These are phyloP conservation scores for Holacanthus passer DNA, from an alignment of 2,113 vertebrate genomes.

Conservation along the genomic window DNA sequence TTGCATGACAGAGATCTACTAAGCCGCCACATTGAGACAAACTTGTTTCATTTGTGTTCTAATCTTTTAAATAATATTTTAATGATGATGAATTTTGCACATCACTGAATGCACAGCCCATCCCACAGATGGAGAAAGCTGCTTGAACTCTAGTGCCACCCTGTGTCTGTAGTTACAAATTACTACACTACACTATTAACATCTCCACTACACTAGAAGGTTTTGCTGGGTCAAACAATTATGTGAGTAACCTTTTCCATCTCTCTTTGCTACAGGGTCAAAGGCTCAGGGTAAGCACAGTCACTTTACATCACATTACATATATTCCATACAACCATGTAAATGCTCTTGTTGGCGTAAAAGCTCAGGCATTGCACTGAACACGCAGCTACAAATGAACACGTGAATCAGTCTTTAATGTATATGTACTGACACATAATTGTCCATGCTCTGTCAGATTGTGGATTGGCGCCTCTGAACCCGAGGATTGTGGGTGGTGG, in stretches of 20 bases:
- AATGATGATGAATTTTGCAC: too few relatives aligned
- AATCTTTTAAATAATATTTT: too few relatives aligned
- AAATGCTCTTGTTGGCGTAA: neutral
- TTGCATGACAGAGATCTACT: too few relatives aligned
- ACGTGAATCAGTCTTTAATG: too few relatives aligned
- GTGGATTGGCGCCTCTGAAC: slow-evolving; percentile 73
- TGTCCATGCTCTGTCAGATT: slow-evolving; percentile 69
- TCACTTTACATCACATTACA: neutral
- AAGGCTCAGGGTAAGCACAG: slow-evolving; percentile 63
- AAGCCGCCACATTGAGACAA: too few relatives aligned
- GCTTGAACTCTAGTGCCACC: neutral
- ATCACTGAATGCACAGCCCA: too few relatives aligned
- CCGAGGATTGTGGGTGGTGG: slow-evolving; percentile 80
- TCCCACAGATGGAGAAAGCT: neutral
- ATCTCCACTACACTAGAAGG: neutral
- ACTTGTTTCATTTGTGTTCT: neutral
- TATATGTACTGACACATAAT: neutral
- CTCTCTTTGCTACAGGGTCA: slow-evolving; percentile 50
- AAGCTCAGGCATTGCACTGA: neutral
- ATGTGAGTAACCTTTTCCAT: neutral
- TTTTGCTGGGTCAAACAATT: neutral
- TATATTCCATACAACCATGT: neutral
- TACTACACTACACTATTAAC: neutral
- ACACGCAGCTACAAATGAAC: neutral
- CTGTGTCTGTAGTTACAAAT: neutral